phyloP scores from a whole-genome alignment of 2,797 vertebrate genomes.

The Centropyge bicolor region DNA sequence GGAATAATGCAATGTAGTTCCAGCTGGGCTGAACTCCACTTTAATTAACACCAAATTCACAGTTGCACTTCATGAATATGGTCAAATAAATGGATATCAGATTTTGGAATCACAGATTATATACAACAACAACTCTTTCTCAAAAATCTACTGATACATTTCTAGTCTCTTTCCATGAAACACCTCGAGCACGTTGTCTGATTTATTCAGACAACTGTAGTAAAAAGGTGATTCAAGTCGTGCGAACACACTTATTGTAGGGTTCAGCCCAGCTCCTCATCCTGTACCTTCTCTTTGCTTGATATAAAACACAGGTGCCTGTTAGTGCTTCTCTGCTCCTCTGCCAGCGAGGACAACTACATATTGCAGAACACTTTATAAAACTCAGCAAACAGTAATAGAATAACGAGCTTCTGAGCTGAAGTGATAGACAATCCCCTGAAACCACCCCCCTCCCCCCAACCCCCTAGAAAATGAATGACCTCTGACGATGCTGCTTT shows the following conservation, averaged over 20 bases:
- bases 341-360: slow-evolving; percentile 55
- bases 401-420: slow-evolving; percentile 69
- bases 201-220: slow-evolving; percentile 22
- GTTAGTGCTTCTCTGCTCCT: slow-evolving; percentile 76
- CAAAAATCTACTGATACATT: background rate
- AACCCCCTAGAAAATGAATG: slow-evolving; percentile 65
- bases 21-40: slow-evolving; percentile 64
- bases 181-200: background rate
- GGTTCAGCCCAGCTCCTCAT: slow-evolving; percentile 67
- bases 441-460: slow-evolving; percentile 14
- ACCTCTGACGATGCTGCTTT: slow-evolving; percentile 79
- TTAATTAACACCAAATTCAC: slow-evolving; percentile 35
- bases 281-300: slow-evolving; percentile 68
- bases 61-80: background rate
- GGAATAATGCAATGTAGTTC: slow-evolving; percentile 59
- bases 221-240: slow-evolving; percentile 15
- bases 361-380: slow-evolving; percentile 68
- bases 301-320: slow-evolving; percentile 83
- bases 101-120: background rate
- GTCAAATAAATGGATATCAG: slow-evolving; percentile 7
- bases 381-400: slow-evolving; percentile 67
- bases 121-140: background rate
- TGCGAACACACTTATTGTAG: slow-evolving; percentile 29
- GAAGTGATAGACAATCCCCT: slow-evolving; percentile 76
- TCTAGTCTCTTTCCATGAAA: slow-evolving; percentile 10